phyloP scores from a whole-genome alignment of 30 jellyfish, hydroid and myxozoan species.

The Aurelia aurita complex sp. Pacific region DNA sequence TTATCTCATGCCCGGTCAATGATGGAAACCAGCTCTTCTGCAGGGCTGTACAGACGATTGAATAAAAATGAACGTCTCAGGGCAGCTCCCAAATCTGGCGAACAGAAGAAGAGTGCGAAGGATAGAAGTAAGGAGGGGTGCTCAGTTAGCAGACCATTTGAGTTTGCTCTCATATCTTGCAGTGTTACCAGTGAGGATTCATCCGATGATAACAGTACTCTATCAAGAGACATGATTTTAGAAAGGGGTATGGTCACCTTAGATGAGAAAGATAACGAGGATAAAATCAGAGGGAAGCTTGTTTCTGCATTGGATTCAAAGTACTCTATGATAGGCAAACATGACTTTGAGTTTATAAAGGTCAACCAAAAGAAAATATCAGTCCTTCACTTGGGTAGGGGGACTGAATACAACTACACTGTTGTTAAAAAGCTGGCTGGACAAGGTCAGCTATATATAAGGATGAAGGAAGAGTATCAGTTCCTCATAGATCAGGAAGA shows the following conservation, averaged over 20 bases:
- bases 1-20: neutral
- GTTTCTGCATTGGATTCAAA: constrained; percentile 19
- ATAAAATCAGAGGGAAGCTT: constrained; percentile 22
- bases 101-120: neutral
- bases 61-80: constrained; percentile 18
- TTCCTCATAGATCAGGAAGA: constrained; percentile 21
- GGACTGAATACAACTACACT: constrained; percentile 29
- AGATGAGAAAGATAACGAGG: constrained; percentile 25
- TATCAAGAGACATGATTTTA: constrained; percentile 21
- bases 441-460: constrained; percentile 28
- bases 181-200: neutral
- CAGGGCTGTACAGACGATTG: constrained; percentile 37
- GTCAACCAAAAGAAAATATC: constrained; percentile 36
- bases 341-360: constrained; percentile 18
- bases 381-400: constrained; percentile 24
- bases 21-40: constrained; percentile 15
- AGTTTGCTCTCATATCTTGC: neutral
- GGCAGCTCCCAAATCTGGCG: neutral
- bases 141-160: constrained; percentile 34
- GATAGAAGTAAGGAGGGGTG: neutral
- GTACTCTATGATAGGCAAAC: constrained; percentile 23
- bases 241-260: constrained; percentile 37
- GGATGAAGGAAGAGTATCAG: constrained; percentile 20
- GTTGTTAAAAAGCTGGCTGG: constrained; percentile 35
- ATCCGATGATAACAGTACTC: constrained; percentile 12